These are phyloP conservation scores for Formica exsecta DNA, from an alignment of 1,140 invertebrate species.

Conservation along the genomic window DNA sequence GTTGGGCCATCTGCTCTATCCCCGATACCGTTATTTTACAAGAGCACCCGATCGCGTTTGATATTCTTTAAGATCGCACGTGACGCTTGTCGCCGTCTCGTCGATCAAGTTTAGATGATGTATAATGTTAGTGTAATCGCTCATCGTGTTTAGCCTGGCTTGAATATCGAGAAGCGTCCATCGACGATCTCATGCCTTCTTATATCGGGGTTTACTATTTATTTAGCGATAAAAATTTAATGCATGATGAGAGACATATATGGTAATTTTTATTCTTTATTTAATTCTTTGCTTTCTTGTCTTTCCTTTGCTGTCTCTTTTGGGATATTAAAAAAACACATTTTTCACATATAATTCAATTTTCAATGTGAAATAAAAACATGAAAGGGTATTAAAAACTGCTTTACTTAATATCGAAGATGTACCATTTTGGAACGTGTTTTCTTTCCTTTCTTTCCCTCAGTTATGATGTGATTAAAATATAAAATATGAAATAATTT, in stretches of 20 bases:
- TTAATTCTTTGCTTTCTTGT: not conserved
- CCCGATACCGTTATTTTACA: slow-evolving; percentile 80
- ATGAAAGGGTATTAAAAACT: not conserved
- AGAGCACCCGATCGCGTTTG: slow-evolving; percentile 71
- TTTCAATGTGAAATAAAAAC: not conserved
- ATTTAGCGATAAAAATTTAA: not conserved
- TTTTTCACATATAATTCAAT: not conserved
- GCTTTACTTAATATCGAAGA: not conserved
- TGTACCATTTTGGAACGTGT: not conserved
- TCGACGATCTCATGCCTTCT: not conserved
- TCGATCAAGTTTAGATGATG: not conserved
- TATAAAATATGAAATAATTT: not conserved
- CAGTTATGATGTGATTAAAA: not conserved
- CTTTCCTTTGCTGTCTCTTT: not conserved
- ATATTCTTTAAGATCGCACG: slow-evolving; percentile 73
- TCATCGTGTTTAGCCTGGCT: not conserved
- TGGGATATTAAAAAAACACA: not conserved
- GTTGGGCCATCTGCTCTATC: slow-evolving; percentile 79
- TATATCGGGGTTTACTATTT: not conserved
- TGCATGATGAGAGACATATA: not conserved
- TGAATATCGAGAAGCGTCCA: not conserved
- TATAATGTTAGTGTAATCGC: not conserved
- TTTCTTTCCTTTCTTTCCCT: not conserved
- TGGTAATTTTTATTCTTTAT: not conserved
- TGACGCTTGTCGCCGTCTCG: not conserved